Base-by-base conservation (phyloP, 2,888 invertebrate species). In the Machimus atricapillus region DNA sequence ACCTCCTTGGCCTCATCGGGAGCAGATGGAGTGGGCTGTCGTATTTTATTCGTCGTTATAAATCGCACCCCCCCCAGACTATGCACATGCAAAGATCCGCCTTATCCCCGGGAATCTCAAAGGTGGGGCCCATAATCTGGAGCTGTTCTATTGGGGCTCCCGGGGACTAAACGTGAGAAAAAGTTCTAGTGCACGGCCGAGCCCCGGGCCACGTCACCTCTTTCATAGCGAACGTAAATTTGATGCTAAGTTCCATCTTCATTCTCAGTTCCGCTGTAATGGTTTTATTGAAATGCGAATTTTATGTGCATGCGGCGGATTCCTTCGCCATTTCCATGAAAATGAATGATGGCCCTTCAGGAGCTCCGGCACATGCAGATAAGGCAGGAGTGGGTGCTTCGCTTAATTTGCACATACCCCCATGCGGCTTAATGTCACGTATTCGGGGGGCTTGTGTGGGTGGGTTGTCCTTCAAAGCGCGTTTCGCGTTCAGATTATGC, bases 271-370 rank as follows among this genome's bases (percentile, higher is more conserved):
- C 31, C 79, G 31, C 52, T 79, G 46, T 79, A 79, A 79, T 79
- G 79, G 79, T 79, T 79, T 79, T 79, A 79, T 79, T 79, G 79
- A 79, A 79, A 79, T 79, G 79, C 52, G 79, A 79, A 79, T 79
- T 79, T 79, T 79, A 79, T 79, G 79, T 46, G 52, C 46, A 79
- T 16, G 79, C 23, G 52, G 31, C 27, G 14, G 27, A 79, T 27
- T 79, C 52, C 23, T 52, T n/a, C 27, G 52, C 23, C 37, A 79
- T 79, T 79, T 79, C 52, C 79, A 79, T 79, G 46, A 79, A 46
- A 79, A 79, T 79, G 79, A 79, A 52, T 46, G 66, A 66, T 66
- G 66, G 66, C 23, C 66, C 66, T 66, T 66, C 66, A 66, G 66
- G 66, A 19, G 34, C 66, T 2, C 23, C 23, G 66, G 66, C 66